Conservation (phyloP, 1,140 invertebrate genomes). For the Brachionus koreanus region DNA sequence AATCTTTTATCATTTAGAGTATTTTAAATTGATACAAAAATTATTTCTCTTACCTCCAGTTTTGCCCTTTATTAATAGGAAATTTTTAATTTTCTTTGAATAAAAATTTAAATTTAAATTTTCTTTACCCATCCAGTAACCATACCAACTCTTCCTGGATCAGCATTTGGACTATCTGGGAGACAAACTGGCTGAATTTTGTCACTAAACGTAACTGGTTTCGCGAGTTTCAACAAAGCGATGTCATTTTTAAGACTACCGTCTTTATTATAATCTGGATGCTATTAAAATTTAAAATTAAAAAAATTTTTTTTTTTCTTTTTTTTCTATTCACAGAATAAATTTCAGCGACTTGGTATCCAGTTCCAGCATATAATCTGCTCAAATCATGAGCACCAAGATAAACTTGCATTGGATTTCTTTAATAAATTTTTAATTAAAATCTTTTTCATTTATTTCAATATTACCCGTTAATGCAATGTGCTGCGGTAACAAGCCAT, state of each 20-base stretch:
- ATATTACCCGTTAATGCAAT: background rate
- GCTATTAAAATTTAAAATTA: background rate
- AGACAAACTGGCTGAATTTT: slow-evolving; percentile 67
- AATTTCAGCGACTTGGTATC: background rate
- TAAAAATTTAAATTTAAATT: background rate
- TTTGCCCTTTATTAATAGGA: background rate
- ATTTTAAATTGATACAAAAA: background rate
- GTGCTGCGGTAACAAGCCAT: slow-evolving; percentile 35
- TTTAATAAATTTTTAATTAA: background rate
- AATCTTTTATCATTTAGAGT: background rate
- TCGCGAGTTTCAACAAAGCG: slow-evolving; percentile 61
- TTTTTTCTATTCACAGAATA: background rate
- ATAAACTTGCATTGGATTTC: slow-evolving; percentile 8
- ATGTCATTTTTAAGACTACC: slow-evolving; percentile 63
- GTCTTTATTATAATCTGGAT: slow-evolving; percentile 46
- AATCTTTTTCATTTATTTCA: background rate
- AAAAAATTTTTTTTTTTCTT: background rate
- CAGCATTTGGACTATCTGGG: slow-evolving; percentile 53
- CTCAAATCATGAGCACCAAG: slow-evolving; percentile 13
- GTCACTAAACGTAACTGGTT: slow-evolving; percentile 60
- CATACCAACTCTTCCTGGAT: slow-evolving; percentile 11
- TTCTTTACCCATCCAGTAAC: slow-evolving; percentile 37
- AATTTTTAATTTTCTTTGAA: background rate
- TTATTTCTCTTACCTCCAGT: background rate
- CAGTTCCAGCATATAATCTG: background rate